Evolutionary conservation across 2,797 vertebrate genomes (phyloP).

Genomic region (Podargus strigoides): DNA sequence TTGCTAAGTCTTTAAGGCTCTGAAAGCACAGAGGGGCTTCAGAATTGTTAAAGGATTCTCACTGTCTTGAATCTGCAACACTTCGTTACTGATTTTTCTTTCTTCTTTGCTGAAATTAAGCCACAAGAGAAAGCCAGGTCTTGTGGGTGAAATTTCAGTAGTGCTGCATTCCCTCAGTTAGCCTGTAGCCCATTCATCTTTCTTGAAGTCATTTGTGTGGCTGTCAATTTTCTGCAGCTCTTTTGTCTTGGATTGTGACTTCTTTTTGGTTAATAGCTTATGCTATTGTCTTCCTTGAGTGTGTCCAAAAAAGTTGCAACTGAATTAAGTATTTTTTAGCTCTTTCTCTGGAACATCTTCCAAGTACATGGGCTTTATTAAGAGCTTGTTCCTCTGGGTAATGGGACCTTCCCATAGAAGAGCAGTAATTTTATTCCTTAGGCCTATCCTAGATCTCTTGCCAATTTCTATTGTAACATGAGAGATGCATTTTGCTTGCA

Average conservation of each 20-base stretch:
- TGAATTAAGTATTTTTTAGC: background rate
- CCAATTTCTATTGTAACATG: accelerated
- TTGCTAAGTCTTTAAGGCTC: background rate
- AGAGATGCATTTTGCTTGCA: background rate
- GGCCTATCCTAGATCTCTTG: background rate
- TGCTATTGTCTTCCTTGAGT: background rate
- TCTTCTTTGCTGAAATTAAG: background rate
- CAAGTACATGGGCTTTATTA: background rate
- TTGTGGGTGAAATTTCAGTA: background rate
- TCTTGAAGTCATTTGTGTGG: background rate
- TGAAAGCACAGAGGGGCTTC: background rate
- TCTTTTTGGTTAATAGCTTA: background rate
- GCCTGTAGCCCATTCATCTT: background rate
- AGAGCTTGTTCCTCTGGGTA: background rate
- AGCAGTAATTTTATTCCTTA: background rate
- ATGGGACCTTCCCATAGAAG: background rate
- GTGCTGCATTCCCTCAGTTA: background rate
- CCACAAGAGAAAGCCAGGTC: background rate
- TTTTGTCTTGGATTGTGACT: background rate
- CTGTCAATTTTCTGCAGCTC: background rate
- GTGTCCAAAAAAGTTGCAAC: background rate
- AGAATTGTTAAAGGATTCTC: background rate
- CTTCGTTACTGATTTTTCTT: background rate
- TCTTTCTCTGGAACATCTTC: background rate
- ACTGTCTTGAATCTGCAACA: background rate